Evolutionary conservation across 2,888 invertebrate genomes (phyloP).

Genomic region (Heliconius charithonia): DNA sequence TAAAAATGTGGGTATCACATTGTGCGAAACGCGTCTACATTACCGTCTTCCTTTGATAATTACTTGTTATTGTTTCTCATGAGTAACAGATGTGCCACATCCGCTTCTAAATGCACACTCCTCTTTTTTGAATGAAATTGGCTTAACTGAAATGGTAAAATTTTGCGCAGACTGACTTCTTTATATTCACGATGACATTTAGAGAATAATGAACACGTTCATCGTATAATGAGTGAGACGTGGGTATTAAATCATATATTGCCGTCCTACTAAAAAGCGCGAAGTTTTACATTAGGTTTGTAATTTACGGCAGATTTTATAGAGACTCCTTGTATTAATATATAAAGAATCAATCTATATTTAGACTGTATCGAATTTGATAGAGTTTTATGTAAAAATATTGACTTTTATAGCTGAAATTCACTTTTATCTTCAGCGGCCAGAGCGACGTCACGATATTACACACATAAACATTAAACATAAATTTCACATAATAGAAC

Average conservation of each 20-base stretch:
- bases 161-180: slow-evolving; percentile 42
- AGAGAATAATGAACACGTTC: slow-evolving; percentile 26
- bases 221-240: slow-evolving; percentile 10
- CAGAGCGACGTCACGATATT: slow-evolving; percentile 60
- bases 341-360: not conserved
- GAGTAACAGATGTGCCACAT: slow-evolving; percentile 81
- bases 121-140: slow-evolving; percentile 52
- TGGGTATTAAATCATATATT: slow-evolving; percentile 30
- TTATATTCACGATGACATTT: slow-evolving; percentile 31
- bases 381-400: no score
- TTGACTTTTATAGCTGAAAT: no score
- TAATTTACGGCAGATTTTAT: slow-evolving; percentile 14
- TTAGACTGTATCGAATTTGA: not conserved
- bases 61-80: slow-evolving; percentile 79
- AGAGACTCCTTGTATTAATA: not conserved
- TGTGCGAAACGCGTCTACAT: slow-evolving; percentile 70
- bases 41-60: slow-evolving; percentile 73
- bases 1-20: slow-evolving; percentile 73
- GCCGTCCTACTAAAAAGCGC: slow-evolving; percentile 17
- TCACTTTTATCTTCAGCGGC: slow-evolving; percentile 55
- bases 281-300: slow-evolving; percentile 19
- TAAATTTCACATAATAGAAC: not conserved
- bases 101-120: slow-evolving; percentile 63
- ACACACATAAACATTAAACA: slow-evolving; percentile 38
- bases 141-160: slow-evolving; percentile 46